Conservation (phyloP, 30 jellyfish, hydroid and myxozoan genomes). For the Sanderia malayensis region DNA sequence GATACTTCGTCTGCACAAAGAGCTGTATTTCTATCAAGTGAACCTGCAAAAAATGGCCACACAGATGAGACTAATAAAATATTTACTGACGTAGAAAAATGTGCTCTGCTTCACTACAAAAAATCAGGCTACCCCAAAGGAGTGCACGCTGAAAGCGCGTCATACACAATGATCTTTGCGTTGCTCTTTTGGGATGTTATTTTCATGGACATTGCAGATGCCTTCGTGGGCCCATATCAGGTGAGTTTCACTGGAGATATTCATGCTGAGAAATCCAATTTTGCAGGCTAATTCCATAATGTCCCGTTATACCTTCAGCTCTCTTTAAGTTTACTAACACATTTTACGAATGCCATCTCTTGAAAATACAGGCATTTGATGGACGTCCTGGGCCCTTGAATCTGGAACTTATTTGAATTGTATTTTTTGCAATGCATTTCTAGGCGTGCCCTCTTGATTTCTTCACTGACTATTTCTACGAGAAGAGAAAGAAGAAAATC, state of each 20-base stretch:
- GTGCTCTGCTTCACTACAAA: constrained; percentile 60
- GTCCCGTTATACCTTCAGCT: too few species aligned
- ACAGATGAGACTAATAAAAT: constrained; percentile 15
- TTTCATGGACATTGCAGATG: constrained; percentile 75
- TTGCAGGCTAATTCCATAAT: too few species aligned
- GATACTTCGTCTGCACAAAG: constrained; percentile 84
- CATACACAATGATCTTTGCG: constrained; percentile 58
- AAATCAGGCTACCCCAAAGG: constrained; percentile 75
- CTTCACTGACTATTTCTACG: constrained; percentile 62
- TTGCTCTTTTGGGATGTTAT: constrained; percentile 88
- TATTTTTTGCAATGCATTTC: too few species aligned
- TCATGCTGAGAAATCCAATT: too few species aligned
- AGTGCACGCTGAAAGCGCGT: constrained; percentile 91
- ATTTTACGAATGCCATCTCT: too few species aligned
- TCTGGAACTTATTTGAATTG: too few species aligned
- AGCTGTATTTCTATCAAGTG: constrained; percentile 59
- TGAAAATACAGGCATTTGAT: too few species aligned
- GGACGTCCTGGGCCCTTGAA: too few species aligned
- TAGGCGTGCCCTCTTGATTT: constrained; percentile 86
- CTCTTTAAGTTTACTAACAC: too few species aligned
- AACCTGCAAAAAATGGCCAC: constrained; percentile 1
- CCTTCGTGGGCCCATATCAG: constrained; percentile 73
- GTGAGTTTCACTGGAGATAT: too few species aligned
- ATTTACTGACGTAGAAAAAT: constrained; percentile 68
- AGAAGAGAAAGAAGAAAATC: constrained; percentile 42